Base-by-base conservation (phyloP, 2,888 invertebrate species). In the Harpagoxenus sublaevis region DNA sequence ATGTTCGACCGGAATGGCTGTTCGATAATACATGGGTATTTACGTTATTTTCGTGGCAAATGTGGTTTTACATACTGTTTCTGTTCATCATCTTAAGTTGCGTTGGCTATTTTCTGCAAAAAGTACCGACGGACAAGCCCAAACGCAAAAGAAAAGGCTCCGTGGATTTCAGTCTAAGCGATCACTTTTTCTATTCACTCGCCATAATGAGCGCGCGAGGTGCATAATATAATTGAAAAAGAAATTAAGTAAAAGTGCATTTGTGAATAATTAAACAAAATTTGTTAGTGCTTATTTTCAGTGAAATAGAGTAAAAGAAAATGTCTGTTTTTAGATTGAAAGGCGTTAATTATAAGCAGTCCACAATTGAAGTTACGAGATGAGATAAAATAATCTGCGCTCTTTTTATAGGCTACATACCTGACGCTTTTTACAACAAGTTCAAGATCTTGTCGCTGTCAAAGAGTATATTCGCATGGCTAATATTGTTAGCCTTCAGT, bases 121-220 rank as follows among this genome's bases (percentile, higher is more conserved):
- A 70, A 48, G 48, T 87, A 55, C 31, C 83, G 18, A n/a, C 9
- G 6, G 28, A 68, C 5, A 39, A 77, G 3, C n/a, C 15, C 12
- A 66, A 48, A 31, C 57, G 9, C 18, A 62, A 39, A n/a, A 79
- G 18, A n/a, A 31, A 45, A 42, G n/a, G 3, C 15, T 65, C 10
- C 12, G 9, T 48, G 45, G 31, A 84, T 66, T 84, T 78, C 51
- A 83, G 45, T 48, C 15, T 90, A 6, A 51, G 63, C 65, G 91
- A 91, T 84, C 88, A 91, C 65, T 77, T 90, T 31, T 91, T 92
- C 63, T 85, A 88, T 65, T 90, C 90, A 10, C 86, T 88, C 55
- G 81, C 84, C 0, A 83, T 88, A 9, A 75, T 92, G 71, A 90
- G 88, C 65, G 39, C 68, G 55, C 90, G 89, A 87, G 91, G 91